Conservation (phyloP, 2,113 vertebrate genomes). For the Leucopternis melanops region DNA sequence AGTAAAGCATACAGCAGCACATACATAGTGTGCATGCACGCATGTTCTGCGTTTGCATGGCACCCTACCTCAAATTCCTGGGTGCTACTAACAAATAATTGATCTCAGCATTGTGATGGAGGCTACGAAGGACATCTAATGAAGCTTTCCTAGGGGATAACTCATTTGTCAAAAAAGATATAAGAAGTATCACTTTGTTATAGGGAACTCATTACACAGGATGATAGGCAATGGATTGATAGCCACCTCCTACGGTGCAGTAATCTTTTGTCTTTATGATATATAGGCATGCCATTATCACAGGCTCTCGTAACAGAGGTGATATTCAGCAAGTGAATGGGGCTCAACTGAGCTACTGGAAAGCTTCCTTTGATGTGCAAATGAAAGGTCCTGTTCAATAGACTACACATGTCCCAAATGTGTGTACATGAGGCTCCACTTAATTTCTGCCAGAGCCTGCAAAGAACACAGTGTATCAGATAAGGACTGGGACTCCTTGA, state of each 20-base stretch:
- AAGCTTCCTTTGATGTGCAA: slow-evolving; percentile 36
- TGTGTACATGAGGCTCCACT: neutral
- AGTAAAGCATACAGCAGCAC: neutral
- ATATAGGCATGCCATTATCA: neutral
- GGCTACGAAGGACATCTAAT: neutral
- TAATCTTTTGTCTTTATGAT: slow-evolving; percentile 27
- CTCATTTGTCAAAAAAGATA: neutral
- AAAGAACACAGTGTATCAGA: slow-evolving; percentile 7
- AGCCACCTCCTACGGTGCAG: neutral
- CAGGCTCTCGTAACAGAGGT: neutral
- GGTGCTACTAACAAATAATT: neutral
- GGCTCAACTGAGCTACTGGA: neutral
- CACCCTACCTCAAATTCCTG: neutral
- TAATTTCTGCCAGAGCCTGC: neutral
- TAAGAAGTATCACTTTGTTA: neutral
- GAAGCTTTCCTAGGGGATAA: neutral
- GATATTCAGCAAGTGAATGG: neutral
- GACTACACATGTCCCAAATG: neutral
- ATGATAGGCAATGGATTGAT: neutral
- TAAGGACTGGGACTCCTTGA: slow-evolving; percentile 5
- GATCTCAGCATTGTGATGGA: neutral
- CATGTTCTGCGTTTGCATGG: neutral
- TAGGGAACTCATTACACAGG: neutral
- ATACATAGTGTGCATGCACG: neutral
- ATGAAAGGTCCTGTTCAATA: slow-evolving; percentile 18